Evolutionary conservation across 2,888 invertebrate genomes (phyloP).

Genomic region (Cistogaster globosa): DNA sequence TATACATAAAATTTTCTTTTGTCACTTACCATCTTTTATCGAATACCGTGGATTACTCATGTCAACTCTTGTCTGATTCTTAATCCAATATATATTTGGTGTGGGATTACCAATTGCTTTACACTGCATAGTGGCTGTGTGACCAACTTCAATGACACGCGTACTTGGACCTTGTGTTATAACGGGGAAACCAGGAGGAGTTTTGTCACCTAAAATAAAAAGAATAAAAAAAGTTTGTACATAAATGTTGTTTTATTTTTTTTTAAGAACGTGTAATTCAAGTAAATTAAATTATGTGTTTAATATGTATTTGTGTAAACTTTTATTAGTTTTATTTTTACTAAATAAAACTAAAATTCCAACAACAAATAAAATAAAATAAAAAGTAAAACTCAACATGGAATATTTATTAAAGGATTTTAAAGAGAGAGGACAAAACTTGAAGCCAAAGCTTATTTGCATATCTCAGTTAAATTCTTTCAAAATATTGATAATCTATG

Average conservation of each 20-base stretch:
- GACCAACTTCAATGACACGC: slow-evolving; percentile 97
- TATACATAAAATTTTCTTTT: background rate
- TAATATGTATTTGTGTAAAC: background rate
- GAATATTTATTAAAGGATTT: slow-evolving; percentile 19
- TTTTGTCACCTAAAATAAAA: slow-evolving; percentile 87
- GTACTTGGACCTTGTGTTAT: slow-evolving; percentile 94
- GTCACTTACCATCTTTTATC: slow-evolving; percentile 88
- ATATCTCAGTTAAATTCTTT: slow-evolving; percentile 81
- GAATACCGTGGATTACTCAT: slow-evolving; percentile 93
- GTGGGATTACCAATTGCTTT: slow-evolving; percentile 93
- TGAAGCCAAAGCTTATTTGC: slow-evolving; percentile 78
- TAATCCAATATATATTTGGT: slow-evolving; percentile 94
- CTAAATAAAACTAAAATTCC: background rate
- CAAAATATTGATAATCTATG: slow-evolving; percentile 69
- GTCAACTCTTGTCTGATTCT: slow-evolving; percentile 95
- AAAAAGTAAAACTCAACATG: background rate
- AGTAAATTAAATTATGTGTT: too few species aligned
- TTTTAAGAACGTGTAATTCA: too few species aligned
- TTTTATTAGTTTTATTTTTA: background rate
- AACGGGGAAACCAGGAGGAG: slow-evolving; percentile 96
- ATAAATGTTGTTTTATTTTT: background rate
- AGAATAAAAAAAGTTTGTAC: slow-evolving; percentile 34
- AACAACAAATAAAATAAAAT: slow-evolving; percentile 48
- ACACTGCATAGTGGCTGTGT: slow-evolving; percentile 94
- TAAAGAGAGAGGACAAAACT: background rate